A percentile compares a stretch with the other conserved stretches of the same genome.
Evolutionary conservation across 2,797 vertebrate genomes (phyloP).

Genomic region (Mus minutoides): DNA sequence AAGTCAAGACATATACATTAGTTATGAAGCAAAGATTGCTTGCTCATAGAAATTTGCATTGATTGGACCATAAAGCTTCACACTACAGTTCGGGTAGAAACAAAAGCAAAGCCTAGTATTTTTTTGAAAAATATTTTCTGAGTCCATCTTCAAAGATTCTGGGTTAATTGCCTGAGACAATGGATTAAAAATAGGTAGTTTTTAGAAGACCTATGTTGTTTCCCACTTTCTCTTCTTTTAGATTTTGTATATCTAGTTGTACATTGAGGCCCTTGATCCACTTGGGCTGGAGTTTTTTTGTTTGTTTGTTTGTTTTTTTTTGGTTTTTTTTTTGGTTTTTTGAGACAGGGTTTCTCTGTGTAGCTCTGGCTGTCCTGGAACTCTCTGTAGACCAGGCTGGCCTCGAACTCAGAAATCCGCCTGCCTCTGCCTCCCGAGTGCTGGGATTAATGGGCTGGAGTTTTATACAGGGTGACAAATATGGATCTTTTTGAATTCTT

Average conservation of each 20-base stretch:
- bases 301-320: no score
- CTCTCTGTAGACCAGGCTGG: no score
- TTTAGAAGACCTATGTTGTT: neutral
- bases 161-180: neutral
- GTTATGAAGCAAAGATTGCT: slow-evolving; percentile 41
- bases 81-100: neutral
- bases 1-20: slow-evolving; percentile 11
- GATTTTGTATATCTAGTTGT: neutral
- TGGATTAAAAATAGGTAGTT: neutral
- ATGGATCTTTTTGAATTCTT: neutral
- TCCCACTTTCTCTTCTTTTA: neutral
- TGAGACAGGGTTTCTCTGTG: no score
- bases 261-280: neutral
- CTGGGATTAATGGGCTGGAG: neutral
- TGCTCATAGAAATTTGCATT: neutral
- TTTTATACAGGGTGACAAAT: neutral
- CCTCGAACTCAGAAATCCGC: no score
- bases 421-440: no score
- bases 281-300: neutral
- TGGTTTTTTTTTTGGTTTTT: no score
- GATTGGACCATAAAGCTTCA: slow-evolving; percentile 17
- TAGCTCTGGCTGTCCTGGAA: no score
- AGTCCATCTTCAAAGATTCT: neutral
- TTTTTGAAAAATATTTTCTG: neutral
- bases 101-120: neutral